phyloP scores from a whole-genome alignment of 2,113 vertebrate genomes.

The Perognathus longimembris region DNA sequence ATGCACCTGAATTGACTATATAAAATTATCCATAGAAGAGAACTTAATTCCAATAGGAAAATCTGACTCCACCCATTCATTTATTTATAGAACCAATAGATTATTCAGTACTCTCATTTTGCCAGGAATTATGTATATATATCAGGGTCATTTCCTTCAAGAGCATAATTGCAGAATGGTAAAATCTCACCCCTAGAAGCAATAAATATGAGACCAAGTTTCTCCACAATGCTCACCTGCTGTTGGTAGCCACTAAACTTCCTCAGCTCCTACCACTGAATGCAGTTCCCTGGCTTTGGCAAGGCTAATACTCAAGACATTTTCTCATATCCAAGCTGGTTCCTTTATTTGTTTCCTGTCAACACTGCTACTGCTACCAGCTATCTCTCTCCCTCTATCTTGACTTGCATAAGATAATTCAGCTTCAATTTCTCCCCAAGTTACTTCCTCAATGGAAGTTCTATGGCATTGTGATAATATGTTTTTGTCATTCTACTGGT shows the following conservation, averaged over 20 bases:
- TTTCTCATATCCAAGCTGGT: neutral
- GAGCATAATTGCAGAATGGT: neutral
- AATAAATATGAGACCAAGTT: neutral
- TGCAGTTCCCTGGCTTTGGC: neutral
- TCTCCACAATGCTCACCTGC: neutral
- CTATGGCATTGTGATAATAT: neutral
- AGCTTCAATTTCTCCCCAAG: neutral
- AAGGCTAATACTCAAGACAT: neutral
- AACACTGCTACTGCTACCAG: neutral
- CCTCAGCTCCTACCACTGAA: neutral
- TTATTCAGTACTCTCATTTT: neutral
- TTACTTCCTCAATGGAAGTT: neutral
- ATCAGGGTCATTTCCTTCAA: neutral
- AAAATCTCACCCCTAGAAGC: neutral
- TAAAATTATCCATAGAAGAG: neutral
- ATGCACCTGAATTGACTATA: neutral
- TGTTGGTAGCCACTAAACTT: too few relatives aligned
- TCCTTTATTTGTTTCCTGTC: neutral
- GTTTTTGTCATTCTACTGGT: neutral
- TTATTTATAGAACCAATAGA: neutral
- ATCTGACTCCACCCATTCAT: neutral
- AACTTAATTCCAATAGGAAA: neutral
- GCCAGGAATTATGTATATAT: neutral
- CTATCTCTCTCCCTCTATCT: neutral
- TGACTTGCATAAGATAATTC: neutral